These are phyloP conservation scores for Naja naja DNA, from an alignment of 2,113 vertebrate genomes.

Conservation along the genomic window DNA sequence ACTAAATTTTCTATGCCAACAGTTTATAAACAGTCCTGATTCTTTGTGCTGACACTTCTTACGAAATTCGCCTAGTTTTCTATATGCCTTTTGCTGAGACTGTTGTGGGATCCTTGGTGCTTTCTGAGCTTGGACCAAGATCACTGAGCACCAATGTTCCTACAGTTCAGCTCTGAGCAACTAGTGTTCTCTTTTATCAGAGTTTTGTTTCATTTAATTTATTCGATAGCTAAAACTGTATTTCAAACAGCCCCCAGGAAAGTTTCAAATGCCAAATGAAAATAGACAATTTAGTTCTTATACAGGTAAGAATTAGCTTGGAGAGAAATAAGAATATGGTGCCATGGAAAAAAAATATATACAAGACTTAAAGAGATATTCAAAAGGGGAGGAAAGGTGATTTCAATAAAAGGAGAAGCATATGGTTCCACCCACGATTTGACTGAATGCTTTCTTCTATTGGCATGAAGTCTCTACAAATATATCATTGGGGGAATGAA, in stretches of 20 bases:
- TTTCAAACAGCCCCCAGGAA: not conserved
- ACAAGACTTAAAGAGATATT: not conserved
- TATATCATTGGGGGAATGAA: not conserved
- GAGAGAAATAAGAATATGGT: not conserved
- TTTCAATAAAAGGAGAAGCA: not conserved
- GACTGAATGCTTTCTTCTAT: not conserved
- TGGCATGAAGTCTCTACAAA: not conserved
- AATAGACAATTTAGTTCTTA: not conserved
- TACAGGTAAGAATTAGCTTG: not conserved
- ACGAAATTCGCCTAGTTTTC: not conserved
- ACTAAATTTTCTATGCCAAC: not conserved
- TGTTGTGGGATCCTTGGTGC: not conserved
- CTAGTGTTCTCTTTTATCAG: not conserved
- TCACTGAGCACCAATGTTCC: not conserved
- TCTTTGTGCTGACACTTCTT: not conserved
- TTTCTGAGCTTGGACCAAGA: not conserved
- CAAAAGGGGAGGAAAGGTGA: not conserved
- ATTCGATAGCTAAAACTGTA: not conserved
- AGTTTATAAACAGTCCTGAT: not conserved
- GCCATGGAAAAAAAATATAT: not conserved
- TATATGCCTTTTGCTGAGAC: not conserved
- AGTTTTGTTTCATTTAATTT: not conserved
- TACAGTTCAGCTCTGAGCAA: not conserved
- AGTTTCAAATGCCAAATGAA: not conserved
- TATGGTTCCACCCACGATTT: not conserved